Percentiles rank a stretch among this genome's conserved stretches.
Conservation (phyloP, 2,113 vertebrate genomes). For the Paramormyrops kingsleyae region DNA sequence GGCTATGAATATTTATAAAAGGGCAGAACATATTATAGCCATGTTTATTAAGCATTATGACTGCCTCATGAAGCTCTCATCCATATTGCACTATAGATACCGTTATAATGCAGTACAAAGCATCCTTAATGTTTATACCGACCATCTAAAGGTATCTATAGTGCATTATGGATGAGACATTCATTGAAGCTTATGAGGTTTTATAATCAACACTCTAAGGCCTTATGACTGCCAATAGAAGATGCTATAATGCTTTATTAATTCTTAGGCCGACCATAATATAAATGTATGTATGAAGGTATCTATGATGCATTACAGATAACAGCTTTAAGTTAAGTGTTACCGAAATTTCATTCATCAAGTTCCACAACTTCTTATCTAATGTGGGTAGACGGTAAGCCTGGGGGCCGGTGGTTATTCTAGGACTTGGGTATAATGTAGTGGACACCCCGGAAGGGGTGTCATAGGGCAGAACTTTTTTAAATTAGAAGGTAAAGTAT, state of each 20-base stretch:
- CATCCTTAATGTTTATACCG: neutral
- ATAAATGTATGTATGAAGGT: neutral
- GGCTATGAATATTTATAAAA: no score
- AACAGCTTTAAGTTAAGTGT: neutral
- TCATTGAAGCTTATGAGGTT: neutral
- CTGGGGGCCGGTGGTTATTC: neutral
- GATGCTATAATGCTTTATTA: neutral
- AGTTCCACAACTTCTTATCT: neutral
- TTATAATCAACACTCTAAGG: neutral
- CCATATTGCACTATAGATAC: neutral
- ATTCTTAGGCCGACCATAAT: neutral
- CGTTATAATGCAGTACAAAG: neutral
- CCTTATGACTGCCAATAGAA: neutral
- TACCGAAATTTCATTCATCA: neutral
- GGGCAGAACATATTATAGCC: neutral
- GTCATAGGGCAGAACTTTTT: neutral
- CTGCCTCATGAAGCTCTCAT: neutral
- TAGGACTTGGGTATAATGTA: neutral
- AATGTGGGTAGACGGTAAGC: neutral
- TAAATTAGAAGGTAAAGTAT: neutral
- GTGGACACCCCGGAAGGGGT: neutral
- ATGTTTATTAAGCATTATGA: neutral
- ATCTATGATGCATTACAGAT: neutral
- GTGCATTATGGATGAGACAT: neutral
- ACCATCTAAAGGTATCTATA: neutral